Evolutionary conservation across 2,113 vertebrate species (phyloP).

Genomic region (Nyctereutes procyonoides): DNA sequence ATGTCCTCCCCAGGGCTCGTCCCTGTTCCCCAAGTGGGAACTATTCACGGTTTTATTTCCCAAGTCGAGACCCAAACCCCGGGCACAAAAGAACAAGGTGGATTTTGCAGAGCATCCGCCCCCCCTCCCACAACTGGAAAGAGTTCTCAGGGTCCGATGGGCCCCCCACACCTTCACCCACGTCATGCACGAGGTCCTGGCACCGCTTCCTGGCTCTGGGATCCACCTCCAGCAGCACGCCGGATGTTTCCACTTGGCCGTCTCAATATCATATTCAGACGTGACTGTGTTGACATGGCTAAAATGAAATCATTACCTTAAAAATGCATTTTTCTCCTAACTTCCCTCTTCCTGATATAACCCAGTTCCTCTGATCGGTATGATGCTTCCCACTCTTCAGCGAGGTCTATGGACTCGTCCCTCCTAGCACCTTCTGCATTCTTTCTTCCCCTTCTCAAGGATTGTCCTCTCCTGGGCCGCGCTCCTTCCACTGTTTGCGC

Average conservation of each 20-base stretch:
- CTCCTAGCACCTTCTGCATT: fast-evolving
- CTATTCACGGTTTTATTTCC: not conserved
- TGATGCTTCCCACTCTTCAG: not conserved
- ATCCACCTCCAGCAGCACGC: not conserved
- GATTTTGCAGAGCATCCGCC: not conserved
- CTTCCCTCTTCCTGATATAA: not conserved
- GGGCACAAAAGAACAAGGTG: not conserved
- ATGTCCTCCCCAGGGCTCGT: not conserved
- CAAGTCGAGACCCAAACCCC: not conserved
- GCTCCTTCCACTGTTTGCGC: not conserved
- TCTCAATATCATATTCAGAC: not conserved
- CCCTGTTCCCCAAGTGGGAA: not conserved
- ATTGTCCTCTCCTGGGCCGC: not conserved
- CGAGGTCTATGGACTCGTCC: not conserved
- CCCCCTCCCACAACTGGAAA: not conserved
- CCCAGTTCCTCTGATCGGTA: not conserved
- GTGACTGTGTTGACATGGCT: not conserved
- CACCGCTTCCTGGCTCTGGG: not conserved
- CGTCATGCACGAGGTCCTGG: not conserved
- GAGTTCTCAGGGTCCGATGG: not conserved
- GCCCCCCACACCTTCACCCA: not conserved
- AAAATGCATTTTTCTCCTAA: not conserved
- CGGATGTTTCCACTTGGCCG: not conserved
- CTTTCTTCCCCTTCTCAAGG: not conserved
- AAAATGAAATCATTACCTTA: not conserved